Evolutionary conservation across 2,113 vertebrate species (phyloP), one percentile per base, ranked within the genome.

Genomic region (Psittacula cyanocephala): DNA sequence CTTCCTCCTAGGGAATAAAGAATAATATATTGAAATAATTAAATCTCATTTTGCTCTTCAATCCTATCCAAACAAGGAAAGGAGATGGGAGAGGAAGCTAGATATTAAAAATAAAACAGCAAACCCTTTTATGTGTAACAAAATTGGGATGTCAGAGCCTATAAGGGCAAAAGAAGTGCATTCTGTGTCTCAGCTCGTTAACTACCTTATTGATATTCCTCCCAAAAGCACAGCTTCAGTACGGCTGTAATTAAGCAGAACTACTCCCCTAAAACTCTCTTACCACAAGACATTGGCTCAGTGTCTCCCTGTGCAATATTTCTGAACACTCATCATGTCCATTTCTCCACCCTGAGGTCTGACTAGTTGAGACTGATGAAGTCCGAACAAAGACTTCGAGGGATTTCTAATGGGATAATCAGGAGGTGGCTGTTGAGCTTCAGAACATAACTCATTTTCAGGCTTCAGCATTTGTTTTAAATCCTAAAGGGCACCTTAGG

Each of bases 331-430:
- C 81, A 92, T 81, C 84, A 57, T 63, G 52, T 91, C 88, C 67
- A 33, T 81, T 97, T 95, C 90, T 94, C 81, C 92, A 92, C 77
- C 82, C 85, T 72, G 71, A 94, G 88, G 75, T 95, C 90, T 96
- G 85, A 80, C 44, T 80, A 65, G 84, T 47, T 85, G 89, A 75
- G 70, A 84, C 50, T 93, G 88, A 94, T 95, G 91, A 93, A 92
- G 92, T 94, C 91, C 95, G 89, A 89, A 77, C 53, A 35, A 41
- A 88, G 89, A 96, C 64, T 96, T 93, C 13, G 62, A 94, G 64
- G 55, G 91, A 94, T 96, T 95, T 95, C 91, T 89, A 90, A 87
- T 85, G 74, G 91, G 86, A 93, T 94, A 87, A 97, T 93, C 70
- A 72, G 27, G 85, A 71, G 93, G 72, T 94, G 96, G 77, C 83